phyloP scores from a whole-genome alignment of 2,797 vertebrate species.

The Enteromius argenteus region DNA sequence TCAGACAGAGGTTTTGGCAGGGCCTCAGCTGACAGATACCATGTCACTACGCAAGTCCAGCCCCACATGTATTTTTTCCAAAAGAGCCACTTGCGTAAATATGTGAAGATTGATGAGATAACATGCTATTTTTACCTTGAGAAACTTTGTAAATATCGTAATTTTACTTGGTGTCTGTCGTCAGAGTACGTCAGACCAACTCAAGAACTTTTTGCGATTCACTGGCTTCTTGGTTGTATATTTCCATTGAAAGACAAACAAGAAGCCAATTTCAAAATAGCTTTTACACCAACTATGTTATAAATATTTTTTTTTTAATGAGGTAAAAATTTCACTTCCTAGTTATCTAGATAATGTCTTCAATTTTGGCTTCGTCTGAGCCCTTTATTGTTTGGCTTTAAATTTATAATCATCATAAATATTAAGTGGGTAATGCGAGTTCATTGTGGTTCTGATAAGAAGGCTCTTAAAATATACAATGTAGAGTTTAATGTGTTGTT shows the following conservation, averaged over 20 bases:
- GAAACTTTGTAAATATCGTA: conserved; percentile 20
- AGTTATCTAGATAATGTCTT: not conserved
- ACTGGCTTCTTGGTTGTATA: not conserved
- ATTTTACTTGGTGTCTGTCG: not conserved
- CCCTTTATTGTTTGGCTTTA: not conserved
- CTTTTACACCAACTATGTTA: not conserved
- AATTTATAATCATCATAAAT: not conserved
- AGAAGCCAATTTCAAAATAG: not conserved
- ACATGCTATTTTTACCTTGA: conserved; percentile 39
- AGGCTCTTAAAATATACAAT: not conserved
- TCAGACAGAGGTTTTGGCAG: not conserved
- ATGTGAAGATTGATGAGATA: not conserved
- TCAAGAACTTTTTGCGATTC: not conserved
- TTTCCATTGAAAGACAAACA: not conserved
- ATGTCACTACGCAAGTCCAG: not conserved
- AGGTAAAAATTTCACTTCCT: not conserved
- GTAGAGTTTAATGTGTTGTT: not conserved
- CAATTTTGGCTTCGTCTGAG: conserved; percentile 43
- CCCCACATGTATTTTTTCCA: not conserved
- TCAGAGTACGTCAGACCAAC: not conserved
- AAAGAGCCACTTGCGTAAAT: conserved; percentile 19
- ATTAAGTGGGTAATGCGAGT: not conserved
- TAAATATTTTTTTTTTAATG: not conserved
- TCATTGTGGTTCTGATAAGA: not conserved
- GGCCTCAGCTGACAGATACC: not conserved